Conservation (phyloP, 2,888 invertebrate genomes). For the Trachelus iudaicus region DNA sequence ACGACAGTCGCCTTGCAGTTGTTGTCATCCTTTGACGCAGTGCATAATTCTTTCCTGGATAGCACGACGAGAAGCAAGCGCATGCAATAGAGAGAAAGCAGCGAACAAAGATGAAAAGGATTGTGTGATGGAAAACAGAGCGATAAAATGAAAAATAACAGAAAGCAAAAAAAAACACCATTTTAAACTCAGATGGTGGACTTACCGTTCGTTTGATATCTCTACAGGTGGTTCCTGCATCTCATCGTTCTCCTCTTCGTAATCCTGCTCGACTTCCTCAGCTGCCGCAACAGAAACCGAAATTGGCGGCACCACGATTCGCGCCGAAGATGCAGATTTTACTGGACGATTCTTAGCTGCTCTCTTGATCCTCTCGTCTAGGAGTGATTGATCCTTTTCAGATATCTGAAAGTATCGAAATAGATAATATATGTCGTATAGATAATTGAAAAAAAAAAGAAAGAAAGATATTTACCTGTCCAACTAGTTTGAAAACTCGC, state of each 20-base stretch:
- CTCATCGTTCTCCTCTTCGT: slow-evolving; percentile 59
- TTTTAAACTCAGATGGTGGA: neutral
- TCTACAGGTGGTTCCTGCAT: slow-evolving; percentile 47
- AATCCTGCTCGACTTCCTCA: slow-evolving; percentile 54
- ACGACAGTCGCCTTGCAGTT: neutral
- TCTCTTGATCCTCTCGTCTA: slow-evolving; percentile 96
- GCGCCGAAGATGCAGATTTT: slow-evolving; percentile 66
- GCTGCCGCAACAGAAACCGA: slow-evolving; percentile 54
- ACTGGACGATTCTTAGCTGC: slow-evolving; percentile 76
- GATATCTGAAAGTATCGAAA: slow-evolving; percentile 72
- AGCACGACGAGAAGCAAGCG: slow-evolving; percentile 32
- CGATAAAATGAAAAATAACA: neutral
- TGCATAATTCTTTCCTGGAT: slow-evolving; percentile 24
- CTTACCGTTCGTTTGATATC: slow-evolving; percentile 10
- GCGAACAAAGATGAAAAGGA: slow-evolving; percentile 5
- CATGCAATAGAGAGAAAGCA: slow-evolving; percentile 22
- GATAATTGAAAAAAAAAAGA: slow-evolving; percentile 8
- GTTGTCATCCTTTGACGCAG: neutral
- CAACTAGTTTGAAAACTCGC: slow-evolving; percentile 89
- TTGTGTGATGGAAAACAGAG: slow-evolving; percentile 6
- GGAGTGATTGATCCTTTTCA: slow-evolving; percentile 92
- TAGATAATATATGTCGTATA: slow-evolving; percentile 11
- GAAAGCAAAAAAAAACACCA: neutral
- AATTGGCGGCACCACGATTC: slow-evolving; percentile 62
- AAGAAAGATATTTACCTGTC: slow-evolving; percentile 72